These are phyloP conservation scores for Bombus sylvicola DNA, from an alignment of 1,140 invertebrate species.

Conservation along the genomic window DNA sequence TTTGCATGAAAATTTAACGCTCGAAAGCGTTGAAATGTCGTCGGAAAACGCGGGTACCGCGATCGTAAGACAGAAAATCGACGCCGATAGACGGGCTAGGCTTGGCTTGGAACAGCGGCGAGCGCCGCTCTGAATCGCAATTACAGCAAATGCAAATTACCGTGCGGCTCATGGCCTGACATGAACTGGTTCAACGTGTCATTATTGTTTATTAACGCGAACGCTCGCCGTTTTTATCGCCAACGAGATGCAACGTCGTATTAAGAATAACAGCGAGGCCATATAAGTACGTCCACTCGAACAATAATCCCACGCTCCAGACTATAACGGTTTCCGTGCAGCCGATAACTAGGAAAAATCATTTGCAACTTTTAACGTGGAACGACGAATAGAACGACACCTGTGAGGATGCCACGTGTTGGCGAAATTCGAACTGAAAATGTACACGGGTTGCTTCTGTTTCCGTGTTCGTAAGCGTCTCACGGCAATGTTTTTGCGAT, in stretches of 20 bases:
- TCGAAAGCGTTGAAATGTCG: slow-evolving; percentile 11
- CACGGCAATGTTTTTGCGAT: too few relatives aligned
- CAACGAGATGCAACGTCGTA: slow-evolving; percentile 35
- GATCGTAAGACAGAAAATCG: slow-evolving; percentile 28
- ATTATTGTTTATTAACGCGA: slow-evolving; percentile 55
- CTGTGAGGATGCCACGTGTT: background rate
- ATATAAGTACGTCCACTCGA: slow-evolving; percentile 27
- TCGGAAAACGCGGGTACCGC: background rate
- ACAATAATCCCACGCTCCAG: slow-evolving; percentile 40
- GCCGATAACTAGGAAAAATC: slow-evolving; percentile 23
- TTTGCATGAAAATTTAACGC: slow-evolving; percentile 31
- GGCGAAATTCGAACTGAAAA: slow-evolving; percentile 8
- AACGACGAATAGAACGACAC: background rate
- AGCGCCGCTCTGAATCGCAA: slow-evolving; percentile 26
- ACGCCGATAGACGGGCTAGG: background rate
- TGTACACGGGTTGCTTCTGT: background rate
- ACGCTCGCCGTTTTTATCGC: slow-evolving; percentile 38
- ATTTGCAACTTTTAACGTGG: background rate
- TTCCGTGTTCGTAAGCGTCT: too few relatives aligned
- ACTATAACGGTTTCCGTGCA: slow-evolving; percentile 13
- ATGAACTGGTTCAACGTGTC: slow-evolving; percentile 43
- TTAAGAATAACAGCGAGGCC: slow-evolving; percentile 40
- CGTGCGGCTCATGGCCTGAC: background rate
- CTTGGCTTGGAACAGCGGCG: too few relatives aligned
- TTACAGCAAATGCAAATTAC: slow-evolving; percentile 50